phyloP scores from a whole-genome alignment of 2,113 vertebrate species.

The Pterocles burchelli region DNA sequence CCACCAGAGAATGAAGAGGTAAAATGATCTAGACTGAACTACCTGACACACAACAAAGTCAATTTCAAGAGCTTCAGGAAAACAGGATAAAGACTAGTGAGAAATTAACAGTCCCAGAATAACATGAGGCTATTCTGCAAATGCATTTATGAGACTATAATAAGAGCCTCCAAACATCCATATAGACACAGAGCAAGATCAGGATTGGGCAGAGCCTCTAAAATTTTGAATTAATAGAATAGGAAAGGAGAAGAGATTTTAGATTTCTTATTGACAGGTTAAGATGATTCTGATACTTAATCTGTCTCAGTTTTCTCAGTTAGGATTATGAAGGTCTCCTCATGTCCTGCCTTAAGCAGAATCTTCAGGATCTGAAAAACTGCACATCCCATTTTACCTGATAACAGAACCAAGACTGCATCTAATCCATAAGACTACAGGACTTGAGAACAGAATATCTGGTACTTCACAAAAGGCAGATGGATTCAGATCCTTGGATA shows the following conservation, averaged over 20 bases:
- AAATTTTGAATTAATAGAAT: neutral
- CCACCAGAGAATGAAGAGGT: neutral
- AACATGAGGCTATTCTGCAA: neutral
- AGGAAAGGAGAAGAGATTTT: neutral
- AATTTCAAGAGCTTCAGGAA: neutral
- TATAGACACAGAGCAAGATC: neutral
- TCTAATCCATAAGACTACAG: neutral
- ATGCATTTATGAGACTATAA: neutral
- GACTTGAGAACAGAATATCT: neutral
- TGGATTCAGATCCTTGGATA: neutral
- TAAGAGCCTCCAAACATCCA: neutral
- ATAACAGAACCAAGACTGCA: neutral
- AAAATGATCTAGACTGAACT: neutral
- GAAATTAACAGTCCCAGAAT: neutral
- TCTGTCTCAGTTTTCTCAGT: neutral
- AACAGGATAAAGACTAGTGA: neutral
- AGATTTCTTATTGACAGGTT: neutral
- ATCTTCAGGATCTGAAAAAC: neutral
- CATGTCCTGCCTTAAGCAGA: neutral
- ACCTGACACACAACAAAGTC: neutral
- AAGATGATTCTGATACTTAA: neutral
- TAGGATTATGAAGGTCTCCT: neutral
- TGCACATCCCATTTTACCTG: neutral
- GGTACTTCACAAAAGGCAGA: neutral
- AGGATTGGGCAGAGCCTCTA: neutral